Evolutionary conservation across 2,113 vertebrate genomes (phyloP).

Genomic region (Naja naja): DNA sequence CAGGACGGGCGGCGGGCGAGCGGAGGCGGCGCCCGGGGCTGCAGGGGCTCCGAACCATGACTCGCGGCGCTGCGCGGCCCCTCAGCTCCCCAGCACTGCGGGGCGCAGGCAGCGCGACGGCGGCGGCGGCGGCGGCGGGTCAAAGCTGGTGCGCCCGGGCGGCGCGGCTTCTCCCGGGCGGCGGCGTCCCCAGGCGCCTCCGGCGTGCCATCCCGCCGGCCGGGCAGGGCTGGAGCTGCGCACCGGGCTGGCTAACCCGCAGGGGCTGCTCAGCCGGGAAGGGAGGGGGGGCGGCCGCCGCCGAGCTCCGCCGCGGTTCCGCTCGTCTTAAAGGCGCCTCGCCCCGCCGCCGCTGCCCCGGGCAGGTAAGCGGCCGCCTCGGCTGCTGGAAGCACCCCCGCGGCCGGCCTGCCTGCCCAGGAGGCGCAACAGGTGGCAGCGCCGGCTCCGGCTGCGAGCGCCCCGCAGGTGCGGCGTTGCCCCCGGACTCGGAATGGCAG

Average conservation of each 20-base stretch:
- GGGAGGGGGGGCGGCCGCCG: not conserved
- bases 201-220: not conserved
- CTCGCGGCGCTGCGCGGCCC: not conserved
- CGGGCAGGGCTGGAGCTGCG: not conserved
- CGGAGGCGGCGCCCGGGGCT: not conserved
- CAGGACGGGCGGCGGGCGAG: not conserved
- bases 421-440: not conserved
- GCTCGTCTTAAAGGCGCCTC: not conserved
- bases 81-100: not conserved
- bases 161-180: not conserved
- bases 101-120: not conserved
- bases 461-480: too few relatives aligned
- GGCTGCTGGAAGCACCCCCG: not conserved
- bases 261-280: not conserved
- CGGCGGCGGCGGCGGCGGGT: not conserved
- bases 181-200: not conserved
- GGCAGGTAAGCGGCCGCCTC: not conserved
- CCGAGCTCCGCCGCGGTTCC: too few relatives aligned
- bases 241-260: not conserved
- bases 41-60: not conserved
- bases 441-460: too few relatives aligned
- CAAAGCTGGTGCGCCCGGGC: not conserved
- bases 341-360: not conserved
- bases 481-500: not conserved
- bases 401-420: not conserved